Evolutionary conservation across 1,140 invertebrate genomes (phyloP), one percentile per base, ranked within the genome.

Genomic region (Panulirus ornatus): DNA sequence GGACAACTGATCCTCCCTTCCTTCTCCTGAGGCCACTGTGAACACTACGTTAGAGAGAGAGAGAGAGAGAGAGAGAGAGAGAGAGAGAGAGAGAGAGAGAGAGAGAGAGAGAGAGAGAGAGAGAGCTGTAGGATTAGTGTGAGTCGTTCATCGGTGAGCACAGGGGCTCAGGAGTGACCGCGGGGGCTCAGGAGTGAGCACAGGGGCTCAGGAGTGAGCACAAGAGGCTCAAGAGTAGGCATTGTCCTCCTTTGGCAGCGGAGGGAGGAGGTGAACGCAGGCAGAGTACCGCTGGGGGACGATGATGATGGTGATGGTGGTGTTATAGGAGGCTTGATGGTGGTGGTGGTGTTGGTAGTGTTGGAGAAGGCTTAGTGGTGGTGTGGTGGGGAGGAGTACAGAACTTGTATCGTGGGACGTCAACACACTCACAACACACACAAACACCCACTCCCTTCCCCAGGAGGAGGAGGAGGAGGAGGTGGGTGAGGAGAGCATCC

Each of bases 21-120:
- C 51, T 2, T 9, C 9, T 19, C 2, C 8, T 8, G 51, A 54
- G 8, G 51, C 51, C 51, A 54, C n/a, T n/a, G n/a, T n/a, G n/a
- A n/a, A n/a, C n/a, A n/a, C n/a, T n/a, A n/a, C n/a, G n/a, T n/a
- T n/a, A n/a, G n/a, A n/a, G n/a, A n/a, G n/a, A n/a, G n/a, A n/a
- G n/a, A n/a, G n/a, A 42, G 81, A 70, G 81, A 58, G 44, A 58
- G 81, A 84, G 63, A 14, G 11, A 44, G 40, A 79, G 27, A 14
- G 30, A 63, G 54, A 66, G 81, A 63, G 34, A 63, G 81, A 83
- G 51, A 63, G 54, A 63, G 51, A 83, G 54, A 40, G 75, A 78
- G 38, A 44, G 42, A 78, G 2, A 44, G 36, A 78, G 19, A 44
- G 75, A 78, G 36, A 42, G 75, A 42, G 40, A 16, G 42, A n/a